phyloP scores from a whole-genome alignment of 37 sponge, comb jelly and placozoan species.

The Mnemiopsis leidyi region DNA sequence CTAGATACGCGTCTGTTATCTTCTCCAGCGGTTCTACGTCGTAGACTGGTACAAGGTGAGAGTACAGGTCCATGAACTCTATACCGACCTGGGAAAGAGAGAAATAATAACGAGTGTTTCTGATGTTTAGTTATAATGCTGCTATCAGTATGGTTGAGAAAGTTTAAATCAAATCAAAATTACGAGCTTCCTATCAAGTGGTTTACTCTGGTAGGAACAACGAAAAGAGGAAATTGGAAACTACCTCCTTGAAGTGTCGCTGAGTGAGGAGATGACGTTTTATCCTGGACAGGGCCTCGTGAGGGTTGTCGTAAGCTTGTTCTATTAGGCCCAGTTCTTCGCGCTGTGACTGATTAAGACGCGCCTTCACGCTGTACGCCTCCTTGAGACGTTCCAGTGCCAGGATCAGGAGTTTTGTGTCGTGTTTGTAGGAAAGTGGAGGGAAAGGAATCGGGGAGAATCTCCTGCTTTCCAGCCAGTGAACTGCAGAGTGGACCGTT shows the following conservation, averaged over 20 bases:
- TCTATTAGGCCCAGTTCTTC: slow-evolving; percentile 98
- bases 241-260: slow-evolving; percentile 95
- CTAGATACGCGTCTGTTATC: slow-evolving; percentile 99
- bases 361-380: slow-evolving; percentile 97
- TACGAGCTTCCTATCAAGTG: no score
- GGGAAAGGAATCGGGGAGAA: slow-evolving; percentile 99
- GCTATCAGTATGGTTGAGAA: no score
- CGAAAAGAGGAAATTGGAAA: no score
- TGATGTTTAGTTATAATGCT: no score
- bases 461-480: slow-evolving; percentile 98
- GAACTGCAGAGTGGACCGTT: slow-evolving; percentile 75
- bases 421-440: slow-evolving; percentile 98
- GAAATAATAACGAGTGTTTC: no score
- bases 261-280: slow-evolving; percentile 96
- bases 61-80: slow-evolving; percentile 99
- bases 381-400: slow-evolving; percentile 98
- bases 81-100: slow-evolving; percentile 83
- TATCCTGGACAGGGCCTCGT: slow-evolving; percentile 95
- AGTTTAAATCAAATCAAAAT: no score
- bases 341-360: slow-evolving; percentile 95
- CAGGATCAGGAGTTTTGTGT: slow-evolving; percentile 98
- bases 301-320: slow-evolving; percentile 99
- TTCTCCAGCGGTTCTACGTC: slow-evolving; percentile 99
- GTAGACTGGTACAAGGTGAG: slow-evolving; percentile 92
- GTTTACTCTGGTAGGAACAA: no score